Evolutionary conservation across 2,113 vertebrate genomes (phyloP).

Genomic region (Kryptolebias marmoratus): DNA sequence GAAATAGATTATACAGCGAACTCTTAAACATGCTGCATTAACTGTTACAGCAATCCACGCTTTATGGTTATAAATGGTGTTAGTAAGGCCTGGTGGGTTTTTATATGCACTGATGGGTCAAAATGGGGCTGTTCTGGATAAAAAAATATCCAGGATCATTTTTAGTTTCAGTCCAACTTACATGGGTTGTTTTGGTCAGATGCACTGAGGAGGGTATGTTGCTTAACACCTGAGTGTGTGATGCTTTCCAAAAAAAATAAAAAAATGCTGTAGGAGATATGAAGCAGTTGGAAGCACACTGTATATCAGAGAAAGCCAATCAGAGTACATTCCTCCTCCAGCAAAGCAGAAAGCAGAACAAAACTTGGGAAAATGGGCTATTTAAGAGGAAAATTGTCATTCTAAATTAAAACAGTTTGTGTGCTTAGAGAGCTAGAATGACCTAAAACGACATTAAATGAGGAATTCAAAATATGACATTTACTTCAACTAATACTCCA

Average conservation of each 20-base stretch:
- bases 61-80: background rate
- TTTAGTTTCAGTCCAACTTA: slow-evolving; percentile 14
- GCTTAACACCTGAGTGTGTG: slow-evolving; percentile 17
- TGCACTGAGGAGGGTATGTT: slow-evolving; percentile 3
- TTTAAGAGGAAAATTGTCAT: background rate
- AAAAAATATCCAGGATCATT: background rate
- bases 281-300: slow-evolving; percentile 14
- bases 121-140: background rate
- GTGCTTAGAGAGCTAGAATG: no score
- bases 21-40: background rate
- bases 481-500: no score
- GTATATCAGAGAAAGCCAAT: background rate
- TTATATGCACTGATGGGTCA: background rate
- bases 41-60: background rate
- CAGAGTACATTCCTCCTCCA: background rate
- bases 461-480: no score
- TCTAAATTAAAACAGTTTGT: background rate
- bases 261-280: slow-evolving; percentile 16
- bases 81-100: background rate
- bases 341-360: slow-evolving; percentile 8
- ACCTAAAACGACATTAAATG: no score
- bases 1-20: background rate
- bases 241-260: slow-evolving; percentile 8
- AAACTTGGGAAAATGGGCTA: background rate
- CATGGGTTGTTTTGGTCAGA: slow-evolving; percentile 20